Conservation (phyloP, 2,888 invertebrate species). For the Zhengitettix transpicula region DNA sequence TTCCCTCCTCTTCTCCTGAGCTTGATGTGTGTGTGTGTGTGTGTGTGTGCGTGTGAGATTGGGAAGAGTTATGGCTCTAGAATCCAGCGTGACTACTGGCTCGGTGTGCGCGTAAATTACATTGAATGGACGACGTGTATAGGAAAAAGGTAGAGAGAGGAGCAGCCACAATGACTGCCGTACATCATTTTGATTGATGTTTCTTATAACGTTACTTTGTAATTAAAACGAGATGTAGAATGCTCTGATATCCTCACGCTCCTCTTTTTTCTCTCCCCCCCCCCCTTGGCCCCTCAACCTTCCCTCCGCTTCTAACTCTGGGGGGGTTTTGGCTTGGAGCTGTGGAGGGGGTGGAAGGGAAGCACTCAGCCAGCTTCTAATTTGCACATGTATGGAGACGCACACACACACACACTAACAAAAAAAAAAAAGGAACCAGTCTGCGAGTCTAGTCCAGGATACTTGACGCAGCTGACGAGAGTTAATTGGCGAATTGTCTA, state of each 20-base stretch:
- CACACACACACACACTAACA: neutral
- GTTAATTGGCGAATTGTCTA: too few relatives aligned
- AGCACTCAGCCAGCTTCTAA: slow-evolving; percentile 7
- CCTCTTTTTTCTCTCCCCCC: neutral
- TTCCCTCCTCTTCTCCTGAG: neutral
- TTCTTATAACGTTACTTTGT: slow-evolving; percentile 27
- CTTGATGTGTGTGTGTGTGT: slow-evolving; percentile 9
- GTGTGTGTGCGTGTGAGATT: slow-evolving; percentile 12
- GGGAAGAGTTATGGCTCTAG: slow-evolving; percentile 10
- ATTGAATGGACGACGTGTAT: slow-evolving; percentile 8
- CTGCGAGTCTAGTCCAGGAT: too few relatives aligned
- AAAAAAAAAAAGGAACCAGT: too few relatives aligned
- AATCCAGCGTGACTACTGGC: slow-evolving; percentile 10
- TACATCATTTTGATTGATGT: slow-evolving; percentile 33
- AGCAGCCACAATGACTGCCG: slow-evolving; percentile 22
- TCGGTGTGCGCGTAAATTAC: slow-evolving; percentile 9
- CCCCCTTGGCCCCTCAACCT: neutral
- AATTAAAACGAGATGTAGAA: slow-evolving; percentile 29
- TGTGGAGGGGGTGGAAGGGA: neutral
- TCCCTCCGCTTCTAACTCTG: neutral
- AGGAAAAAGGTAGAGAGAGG: slow-evolving; percentile 1
- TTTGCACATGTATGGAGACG: slow-evolving; percentile 10
- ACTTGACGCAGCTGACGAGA: too few relatives aligned
- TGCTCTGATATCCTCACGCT: neutral
- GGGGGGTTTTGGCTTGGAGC: neutral